Base-by-base conservation (phyloP, 2,113 vertebrate genomes). In the Eolophus roseicapilla region DNA sequence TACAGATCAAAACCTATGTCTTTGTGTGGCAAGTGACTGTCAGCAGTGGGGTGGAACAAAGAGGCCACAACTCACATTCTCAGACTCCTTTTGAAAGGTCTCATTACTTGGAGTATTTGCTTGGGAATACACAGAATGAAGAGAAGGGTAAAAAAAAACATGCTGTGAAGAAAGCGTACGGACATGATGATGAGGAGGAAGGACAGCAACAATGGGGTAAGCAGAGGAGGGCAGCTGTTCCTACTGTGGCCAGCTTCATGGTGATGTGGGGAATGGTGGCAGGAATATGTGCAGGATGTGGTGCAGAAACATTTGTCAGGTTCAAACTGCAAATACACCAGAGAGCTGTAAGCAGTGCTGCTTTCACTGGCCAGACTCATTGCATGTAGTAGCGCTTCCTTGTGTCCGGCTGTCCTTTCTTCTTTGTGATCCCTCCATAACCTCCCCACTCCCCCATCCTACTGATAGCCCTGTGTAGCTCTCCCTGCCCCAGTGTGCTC, bases 251-350 rank as follows among this genome's bases (percentile, higher is more conserved):
- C 71, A 59, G 17, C 23, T 29, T 49, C 24, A 31, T 71, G 50
- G 18, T 60, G n/a, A 24, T 2, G 0, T 8, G n/a, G 27, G 44
- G 4, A 64, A 21, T 1, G 1, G 43, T 7, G 14, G 13, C 46
- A 53, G 82, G 37, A 52, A 49, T 37, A 71, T 7, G 37, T 1
- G 0, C 8, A 29, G 39, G 74, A 62, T 60, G 39, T 27, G 29
- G 23, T 41, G 43, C 21, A 76, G 31, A 39, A 57, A 14, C 17
- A 17, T 71, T 69, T 69, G 12, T 68, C 59, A 39, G 29, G 7
- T 76, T 88, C 31, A 43, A 18, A 49, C 63, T 76, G 57, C 25
- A 57, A 53, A 44, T 75, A 20, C 5, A 11, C 6, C 17, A 21
- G 18, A 64, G 27, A 57, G 17, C 31, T 39, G 3, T 64, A 46